A percentile compares a stretch with the other conserved stretches of the same genome.
Conservation (phyloP, 2,113 vertebrate species). For the Pluvialis apricaria region DNA sequence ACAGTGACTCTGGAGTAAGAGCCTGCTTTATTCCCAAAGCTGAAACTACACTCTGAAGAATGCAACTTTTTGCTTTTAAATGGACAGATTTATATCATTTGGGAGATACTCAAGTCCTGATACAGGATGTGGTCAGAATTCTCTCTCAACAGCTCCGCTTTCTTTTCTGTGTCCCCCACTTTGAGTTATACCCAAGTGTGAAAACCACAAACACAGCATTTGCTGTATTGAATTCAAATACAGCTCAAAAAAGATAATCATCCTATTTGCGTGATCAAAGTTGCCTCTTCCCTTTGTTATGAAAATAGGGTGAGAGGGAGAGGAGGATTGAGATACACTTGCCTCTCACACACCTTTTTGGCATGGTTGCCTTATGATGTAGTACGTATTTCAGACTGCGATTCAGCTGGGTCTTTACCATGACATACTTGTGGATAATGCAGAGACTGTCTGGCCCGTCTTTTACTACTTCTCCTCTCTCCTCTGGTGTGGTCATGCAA, state of each 20-base stretch:
- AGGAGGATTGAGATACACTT: background rate
- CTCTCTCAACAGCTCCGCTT: background rate
- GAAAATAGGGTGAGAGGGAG: background rate
- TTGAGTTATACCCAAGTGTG: background rate
- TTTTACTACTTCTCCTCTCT: background rate
- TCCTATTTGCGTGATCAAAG: background rate
- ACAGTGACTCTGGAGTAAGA: background rate
- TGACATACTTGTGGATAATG: background rate
- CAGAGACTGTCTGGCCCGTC: background rate
- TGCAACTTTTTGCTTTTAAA: background rate
- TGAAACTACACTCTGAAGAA: background rate
- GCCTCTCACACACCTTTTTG: background rate
- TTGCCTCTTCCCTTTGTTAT: background rate
- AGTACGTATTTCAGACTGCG: background rate
- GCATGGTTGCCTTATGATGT: background rate
- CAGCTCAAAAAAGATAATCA: background rate
- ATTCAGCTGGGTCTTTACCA: background rate
- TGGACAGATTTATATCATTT: background rate
- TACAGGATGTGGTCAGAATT: background rate
- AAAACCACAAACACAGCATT: background rate
- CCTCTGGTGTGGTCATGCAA: background rate
- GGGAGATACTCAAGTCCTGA: background rate
- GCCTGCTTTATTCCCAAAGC: background rate
- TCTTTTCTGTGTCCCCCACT: background rate
- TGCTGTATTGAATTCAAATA: background rate